These are phyloP conservation scores for Pseudorhombus dupliciocellatus DNA, from an alignment of 2,113 vertebrate genomes.

Conservation along the genomic window DNA sequence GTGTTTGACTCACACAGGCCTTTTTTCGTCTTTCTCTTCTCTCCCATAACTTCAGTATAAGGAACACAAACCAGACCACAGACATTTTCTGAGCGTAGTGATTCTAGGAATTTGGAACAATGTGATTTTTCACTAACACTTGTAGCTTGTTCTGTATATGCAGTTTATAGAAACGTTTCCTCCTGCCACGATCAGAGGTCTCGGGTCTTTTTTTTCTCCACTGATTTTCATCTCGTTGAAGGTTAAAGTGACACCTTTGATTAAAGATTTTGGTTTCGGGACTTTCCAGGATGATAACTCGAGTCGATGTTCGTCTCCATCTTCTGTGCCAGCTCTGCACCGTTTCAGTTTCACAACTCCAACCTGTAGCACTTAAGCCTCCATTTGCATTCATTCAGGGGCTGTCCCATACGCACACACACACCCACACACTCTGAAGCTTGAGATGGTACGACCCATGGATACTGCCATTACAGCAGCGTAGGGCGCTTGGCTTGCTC, in stretches of 20 bases:
- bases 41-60: conserved; percentile 1
- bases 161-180: background rate
- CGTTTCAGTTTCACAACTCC: conserved; percentile 71
- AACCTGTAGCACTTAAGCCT: conserved; percentile 43
- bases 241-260: conserved; percentile 11
- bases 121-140: background rate
- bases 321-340: conserved; percentile 16
- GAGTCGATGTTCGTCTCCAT: background rate
- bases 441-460: background rate
- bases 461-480: background rate
- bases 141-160: too few relatives aligned
- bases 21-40: background rate
- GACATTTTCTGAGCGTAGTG: conserved; percentile 29
- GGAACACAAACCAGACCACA: conserved; percentile 30
- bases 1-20: conserved; percentile 45
- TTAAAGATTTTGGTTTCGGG: conserved; percentile 16
- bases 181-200: background rate
- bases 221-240: conserved; percentile 21
- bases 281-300: conserved; percentile 51
- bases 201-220: background rate
- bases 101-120: conserved; percentile 39
- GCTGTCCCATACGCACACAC: conserved; percentile 40
- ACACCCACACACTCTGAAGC: background rate
- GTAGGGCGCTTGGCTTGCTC: conserved; percentile 3
- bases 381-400: conserved; percentile 42